Conservation (phyloP, 2,888 invertebrate genomes). For the Leucophenga maculata region DNA sequence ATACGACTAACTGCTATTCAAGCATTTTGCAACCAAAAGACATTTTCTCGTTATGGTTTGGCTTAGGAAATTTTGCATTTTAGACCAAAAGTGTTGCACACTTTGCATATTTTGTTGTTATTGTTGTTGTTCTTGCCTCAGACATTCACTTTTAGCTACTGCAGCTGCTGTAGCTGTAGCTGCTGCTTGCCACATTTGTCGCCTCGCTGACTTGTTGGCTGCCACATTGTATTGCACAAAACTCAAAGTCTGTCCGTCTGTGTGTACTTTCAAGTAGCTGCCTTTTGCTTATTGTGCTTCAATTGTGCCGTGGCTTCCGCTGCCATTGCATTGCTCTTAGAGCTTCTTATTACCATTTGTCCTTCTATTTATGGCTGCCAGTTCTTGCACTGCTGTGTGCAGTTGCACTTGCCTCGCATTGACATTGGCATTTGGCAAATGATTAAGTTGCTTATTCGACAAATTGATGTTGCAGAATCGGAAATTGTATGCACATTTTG, state of each 20-base stretch:
- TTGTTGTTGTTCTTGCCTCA: background rate
- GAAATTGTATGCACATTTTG: constrained; percentile 29
- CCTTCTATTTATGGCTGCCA: constrained; percentile 24
- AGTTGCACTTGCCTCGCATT: constrained; percentile 41
- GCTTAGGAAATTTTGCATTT: constrained; percentile 13
- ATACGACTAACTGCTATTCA: too few species aligned
- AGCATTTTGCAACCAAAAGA: too few species aligned
- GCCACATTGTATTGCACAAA: too few species aligned
- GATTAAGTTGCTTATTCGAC: constrained; percentile 66
- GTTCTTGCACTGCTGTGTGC: constrained; percentile 46
- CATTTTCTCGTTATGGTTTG: background rate
- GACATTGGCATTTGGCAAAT: constrained; percentile 50
- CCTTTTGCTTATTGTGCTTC: constrained; percentile 54
- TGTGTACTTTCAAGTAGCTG: constrained; percentile 39
- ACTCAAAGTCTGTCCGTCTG: background rate
- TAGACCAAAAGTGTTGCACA: constrained; percentile 6
- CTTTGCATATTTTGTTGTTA: constrained; percentile 14
- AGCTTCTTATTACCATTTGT: constrained; percentile 10
- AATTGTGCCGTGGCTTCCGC: constrained; percentile 1
- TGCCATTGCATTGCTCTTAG: constrained; percentile 11
- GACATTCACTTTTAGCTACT: background rate
- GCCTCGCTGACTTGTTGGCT: constrained; percentile 3
- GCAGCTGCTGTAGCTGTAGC: background rate
- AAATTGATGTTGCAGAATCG: constrained; percentile 54
- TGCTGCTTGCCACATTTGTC: constrained; percentile 13